Conservation (phyloP, 2,797 vertebrate species). For the Platyrinchus mystaceus region DNA sequence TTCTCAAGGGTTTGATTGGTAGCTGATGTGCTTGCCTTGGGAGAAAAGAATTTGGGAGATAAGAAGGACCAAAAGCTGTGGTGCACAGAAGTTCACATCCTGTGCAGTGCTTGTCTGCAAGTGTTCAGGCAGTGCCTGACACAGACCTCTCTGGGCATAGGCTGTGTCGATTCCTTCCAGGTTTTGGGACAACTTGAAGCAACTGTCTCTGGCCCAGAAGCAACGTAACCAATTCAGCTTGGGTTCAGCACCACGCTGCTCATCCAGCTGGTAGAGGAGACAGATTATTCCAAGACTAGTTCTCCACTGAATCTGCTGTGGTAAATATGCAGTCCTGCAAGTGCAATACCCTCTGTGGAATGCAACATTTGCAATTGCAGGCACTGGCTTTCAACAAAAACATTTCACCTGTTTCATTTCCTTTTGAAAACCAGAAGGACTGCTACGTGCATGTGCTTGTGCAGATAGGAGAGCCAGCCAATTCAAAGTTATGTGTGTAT, state of each 20-base stretch:
- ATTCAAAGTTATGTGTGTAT: not conserved
- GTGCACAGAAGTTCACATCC: not conserved
- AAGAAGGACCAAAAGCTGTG: not conserved
- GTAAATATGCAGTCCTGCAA: not conserved
- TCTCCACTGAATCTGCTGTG: not conserved
- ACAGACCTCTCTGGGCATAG: not conserved
- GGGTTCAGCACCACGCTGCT: not conserved
- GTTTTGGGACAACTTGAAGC: not conserved
- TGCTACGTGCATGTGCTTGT: not conserved
- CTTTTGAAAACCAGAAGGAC: not conserved
- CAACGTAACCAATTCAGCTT: not conserved
- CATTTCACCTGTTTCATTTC: not conserved
- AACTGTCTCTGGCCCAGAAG: not conserved
- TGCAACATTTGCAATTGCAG: not conserved
- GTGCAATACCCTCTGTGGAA: not conserved
- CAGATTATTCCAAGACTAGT: not conserved
- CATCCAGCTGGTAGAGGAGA: not conserved
- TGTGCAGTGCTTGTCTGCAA: not conserved
- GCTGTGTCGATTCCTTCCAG: not conserved
- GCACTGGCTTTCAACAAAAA: not conserved
- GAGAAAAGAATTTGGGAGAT: not conserved
- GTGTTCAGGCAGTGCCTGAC: not conserved
- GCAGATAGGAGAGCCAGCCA: not conserved
- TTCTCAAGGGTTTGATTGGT: not conserved
- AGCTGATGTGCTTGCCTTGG: not conserved